Evolutionary conservation across 2,888 invertebrate genomes (phyloP), one percentile per base, ranked within the genome.

Genomic region (Dione juno): DNA sequence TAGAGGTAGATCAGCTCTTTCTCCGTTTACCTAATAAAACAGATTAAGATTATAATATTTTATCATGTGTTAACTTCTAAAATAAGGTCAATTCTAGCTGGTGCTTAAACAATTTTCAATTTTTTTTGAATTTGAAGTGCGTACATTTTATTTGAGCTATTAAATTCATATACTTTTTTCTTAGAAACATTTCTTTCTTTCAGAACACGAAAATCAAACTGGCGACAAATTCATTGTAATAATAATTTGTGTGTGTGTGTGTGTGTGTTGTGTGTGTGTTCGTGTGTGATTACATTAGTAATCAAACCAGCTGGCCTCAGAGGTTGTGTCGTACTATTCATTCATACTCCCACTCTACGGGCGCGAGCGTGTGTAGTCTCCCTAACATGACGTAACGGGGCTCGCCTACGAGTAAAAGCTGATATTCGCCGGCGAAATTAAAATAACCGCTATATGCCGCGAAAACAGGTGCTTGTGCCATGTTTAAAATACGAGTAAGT

Each of bases 401-500:
- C 80, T 80, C 79, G 81, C 78, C 81, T 78, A 80, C 82, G 75
- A 75, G 45, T 40, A 63, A 63, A 63, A 67, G 21, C 48, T 19
- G 40, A 40, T 67, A 71, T 75, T 71, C 69, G 73, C 75, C 53
- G 74, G 75, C 41, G 75, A 77, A 75, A 74, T 79, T 76, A 79
- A 86, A 87, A 88, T 88, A 89, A 80, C 78, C 74, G 70, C 75
- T 77, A 61, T 84, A 81, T 82, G 82, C 80, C 74, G 79, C 77
- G 81, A 86, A 89, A 89, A 87, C 89, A 88, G 86, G 83, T 87
- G 89, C 76, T 82, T 78, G 79, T 77, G 80, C 79, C 78, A 69
- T 79, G 78, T 77, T 82, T 71, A 75, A 74, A 79, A 73, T 76
- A 79, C 72, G 75, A 69, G 71, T 35, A 21, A n/a, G 79, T 78